These are phyloP conservation scores for Casuarius casuarius DNA, from an alignment of 2,113 vertebrate genomes.

Conservation along the genomic window DNA sequence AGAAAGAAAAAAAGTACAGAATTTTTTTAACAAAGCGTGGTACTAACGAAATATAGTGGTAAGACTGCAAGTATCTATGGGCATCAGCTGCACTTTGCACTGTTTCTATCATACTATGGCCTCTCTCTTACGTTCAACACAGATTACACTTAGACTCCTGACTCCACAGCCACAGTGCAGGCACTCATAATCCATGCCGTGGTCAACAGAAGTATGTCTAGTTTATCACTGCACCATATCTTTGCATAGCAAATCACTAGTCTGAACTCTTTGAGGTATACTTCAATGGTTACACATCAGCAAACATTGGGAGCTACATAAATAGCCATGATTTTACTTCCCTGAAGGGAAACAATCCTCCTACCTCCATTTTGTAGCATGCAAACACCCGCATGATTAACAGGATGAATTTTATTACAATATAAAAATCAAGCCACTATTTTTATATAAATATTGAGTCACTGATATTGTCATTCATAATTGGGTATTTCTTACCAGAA, in stretches of 20 bases:
- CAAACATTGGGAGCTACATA: background rate
- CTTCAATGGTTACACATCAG: background rate
- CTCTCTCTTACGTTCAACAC: background rate
- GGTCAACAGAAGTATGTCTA: too few species aligned
- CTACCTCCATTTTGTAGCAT: background rate
- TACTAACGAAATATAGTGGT: background rate
- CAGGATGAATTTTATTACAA: background rate
- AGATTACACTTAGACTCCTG: too few species aligned
- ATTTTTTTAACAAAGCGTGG: background rate
- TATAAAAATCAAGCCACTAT: background rate
- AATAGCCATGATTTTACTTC: background rate
- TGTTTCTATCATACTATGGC: background rate
- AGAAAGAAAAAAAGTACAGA: background rate
- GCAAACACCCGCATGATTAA: background rate
- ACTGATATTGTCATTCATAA: background rate
- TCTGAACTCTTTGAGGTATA: background rate
- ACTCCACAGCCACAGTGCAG: background rate
- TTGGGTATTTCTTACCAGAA: background rate
- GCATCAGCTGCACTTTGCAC: rapidly evolving
- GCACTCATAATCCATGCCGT: rapidly evolving
- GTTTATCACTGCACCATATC: rapidly evolving
- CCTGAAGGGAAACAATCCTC: background rate
- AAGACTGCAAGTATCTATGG: background rate
- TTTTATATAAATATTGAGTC: background rate
- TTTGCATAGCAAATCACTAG: rapidly evolving